Conservation (phyloP, 2,888 invertebrate genomes). For the Spilarctia lutea region DNA sequence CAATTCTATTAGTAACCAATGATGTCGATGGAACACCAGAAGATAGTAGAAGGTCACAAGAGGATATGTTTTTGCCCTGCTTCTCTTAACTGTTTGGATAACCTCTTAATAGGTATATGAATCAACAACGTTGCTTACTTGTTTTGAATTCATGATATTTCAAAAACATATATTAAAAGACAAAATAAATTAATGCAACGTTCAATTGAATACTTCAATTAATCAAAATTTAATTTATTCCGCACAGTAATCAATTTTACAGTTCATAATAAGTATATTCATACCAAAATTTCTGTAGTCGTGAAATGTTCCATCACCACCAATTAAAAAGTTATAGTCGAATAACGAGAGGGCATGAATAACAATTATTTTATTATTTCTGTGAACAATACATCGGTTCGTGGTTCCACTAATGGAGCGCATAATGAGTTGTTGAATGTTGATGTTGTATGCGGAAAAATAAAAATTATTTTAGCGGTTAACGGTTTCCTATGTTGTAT, state of each 20-base stretch:
- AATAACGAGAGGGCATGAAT: neutral
- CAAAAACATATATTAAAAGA: too few relatives aligned
- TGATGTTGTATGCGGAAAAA: neutral
- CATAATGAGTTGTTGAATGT: neutral
- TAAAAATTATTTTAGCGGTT: neutral
- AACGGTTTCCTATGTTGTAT: neutral
- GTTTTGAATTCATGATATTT: neutral
- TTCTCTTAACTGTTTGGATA: neutral
- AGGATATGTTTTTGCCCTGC: neutral
- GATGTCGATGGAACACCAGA: slow-evolving; percentile 34
- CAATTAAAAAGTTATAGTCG: neutral
- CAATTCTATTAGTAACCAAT: slow-evolving; percentile 47
- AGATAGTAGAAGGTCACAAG: slow-evolving; percentile 23
- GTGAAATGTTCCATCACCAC: neutral
- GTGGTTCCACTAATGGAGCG: neutral
- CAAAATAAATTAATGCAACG: neutral
- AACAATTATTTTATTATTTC: neutral
- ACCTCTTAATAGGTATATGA: neutral
- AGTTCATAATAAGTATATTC: neutral
- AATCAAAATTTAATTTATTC: neutral
- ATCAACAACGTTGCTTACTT: neutral
- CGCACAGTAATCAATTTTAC: neutral
- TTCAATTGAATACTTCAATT: neutral
- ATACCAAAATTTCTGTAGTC: neutral
- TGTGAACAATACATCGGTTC: neutral